A percentile compares a stretch with the other conserved stretches of the same genome.
These are phyloP conservation scores for Sciurus carolinensis DNA, from an alignment of 2,797 vertebrate species.

Conservation along the genomic window DNA sequence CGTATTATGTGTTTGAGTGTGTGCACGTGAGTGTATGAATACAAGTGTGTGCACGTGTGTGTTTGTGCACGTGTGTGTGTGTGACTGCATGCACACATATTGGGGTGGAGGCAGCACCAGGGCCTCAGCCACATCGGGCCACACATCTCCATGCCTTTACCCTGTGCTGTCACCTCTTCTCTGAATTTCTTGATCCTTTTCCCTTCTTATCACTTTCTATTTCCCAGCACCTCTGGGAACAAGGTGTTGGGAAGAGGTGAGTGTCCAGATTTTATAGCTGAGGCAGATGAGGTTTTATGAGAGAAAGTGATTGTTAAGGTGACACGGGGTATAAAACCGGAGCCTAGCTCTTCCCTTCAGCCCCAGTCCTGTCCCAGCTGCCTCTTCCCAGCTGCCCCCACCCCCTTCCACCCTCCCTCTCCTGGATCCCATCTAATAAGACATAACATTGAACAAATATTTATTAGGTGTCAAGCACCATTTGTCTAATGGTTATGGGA, in stretches of 20 bases:
- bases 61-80: neutral
- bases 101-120: neutral
- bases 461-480: too few species aligned
- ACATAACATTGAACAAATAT: rapidly evolving
- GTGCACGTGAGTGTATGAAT: neutral
- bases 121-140: neutral
- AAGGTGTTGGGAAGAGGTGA: neutral
- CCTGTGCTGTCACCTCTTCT: neutral
- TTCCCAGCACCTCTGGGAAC: neutral
- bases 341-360: neutral
- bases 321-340: neutral
- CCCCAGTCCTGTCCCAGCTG: too few species aligned
- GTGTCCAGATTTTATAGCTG: neutral
- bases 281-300: neutral
- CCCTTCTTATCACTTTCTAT: neutral
- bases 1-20: too few species aligned
- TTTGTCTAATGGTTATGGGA: neutral
- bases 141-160: neutral
- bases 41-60: neutral
- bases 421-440: neutral
- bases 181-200: neutral
- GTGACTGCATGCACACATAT: neutral
- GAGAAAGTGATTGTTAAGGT: neutral
- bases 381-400: neutral
- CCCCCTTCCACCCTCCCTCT: neutral